phyloP scores from a whole-genome alignment of 2,888 invertebrate genomes.

The Alcis repandata region DNA sequence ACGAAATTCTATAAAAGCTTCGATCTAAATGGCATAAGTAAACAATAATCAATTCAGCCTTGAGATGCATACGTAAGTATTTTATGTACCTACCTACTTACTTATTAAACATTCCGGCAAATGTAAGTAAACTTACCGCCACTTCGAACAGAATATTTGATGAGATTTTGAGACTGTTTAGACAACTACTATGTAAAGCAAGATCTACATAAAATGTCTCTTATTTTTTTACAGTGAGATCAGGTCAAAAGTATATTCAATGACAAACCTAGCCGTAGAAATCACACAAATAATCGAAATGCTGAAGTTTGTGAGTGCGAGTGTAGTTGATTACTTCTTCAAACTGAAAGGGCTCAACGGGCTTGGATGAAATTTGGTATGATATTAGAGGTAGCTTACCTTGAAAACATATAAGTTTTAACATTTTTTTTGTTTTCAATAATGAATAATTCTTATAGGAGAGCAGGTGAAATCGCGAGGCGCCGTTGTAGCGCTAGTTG shows the following conservation, averaged over 20 bases:
- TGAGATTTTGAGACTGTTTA: conserved; percentile 17
- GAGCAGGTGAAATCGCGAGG: too few relatives aligned
- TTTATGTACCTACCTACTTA: too few relatives aligned
- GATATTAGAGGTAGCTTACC: too few relatives aligned
- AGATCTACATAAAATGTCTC: conserved; percentile 5
- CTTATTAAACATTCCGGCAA: conserved; percentile 2
- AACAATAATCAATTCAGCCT: background rate
- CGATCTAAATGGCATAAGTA: background rate
- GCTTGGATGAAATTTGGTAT: too few relatives aligned
- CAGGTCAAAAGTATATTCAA: background rate
- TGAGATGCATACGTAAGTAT: conserved; percentile 1
- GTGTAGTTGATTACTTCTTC: too few relatives aligned
- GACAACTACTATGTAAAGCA: conserved; percentile 3
- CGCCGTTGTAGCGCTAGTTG: background rate
- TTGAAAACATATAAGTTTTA: too few relatives aligned
- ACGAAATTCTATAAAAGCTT: background rate
- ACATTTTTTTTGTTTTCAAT: too few relatives aligned
- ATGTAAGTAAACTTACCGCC: conserved; percentile 7
- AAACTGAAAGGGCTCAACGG: too few relatives aligned
- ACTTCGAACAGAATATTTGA: conserved; percentile 23
- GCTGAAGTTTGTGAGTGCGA: too few relatives aligned
- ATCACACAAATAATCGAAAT: too few relatives aligned
- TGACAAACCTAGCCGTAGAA: background rate
- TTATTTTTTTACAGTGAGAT: background rate
- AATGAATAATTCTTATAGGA: too few relatives aligned